Percentiles rank a stretch among this genome's conserved stretches.
These are phyloP conservation scores for Eupithecia vulgata DNA, from an alignment of 2,888 invertebrate genomes.

Conservation along the genomic window DNA sequence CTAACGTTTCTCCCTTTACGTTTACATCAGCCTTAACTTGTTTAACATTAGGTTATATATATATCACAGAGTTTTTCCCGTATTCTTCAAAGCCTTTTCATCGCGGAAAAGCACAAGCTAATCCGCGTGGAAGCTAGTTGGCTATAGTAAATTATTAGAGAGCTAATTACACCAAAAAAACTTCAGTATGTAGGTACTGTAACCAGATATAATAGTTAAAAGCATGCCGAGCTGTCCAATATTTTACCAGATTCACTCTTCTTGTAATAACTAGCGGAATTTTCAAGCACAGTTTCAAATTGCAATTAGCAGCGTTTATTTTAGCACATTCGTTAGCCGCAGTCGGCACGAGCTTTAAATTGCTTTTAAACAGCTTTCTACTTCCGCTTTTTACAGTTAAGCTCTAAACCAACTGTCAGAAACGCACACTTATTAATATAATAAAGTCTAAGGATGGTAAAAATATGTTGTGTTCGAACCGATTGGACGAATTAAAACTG, in stretches of 20 bases:
- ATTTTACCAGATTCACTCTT: conserved; percentile 13
- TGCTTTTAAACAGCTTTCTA: conserved; percentile 36
- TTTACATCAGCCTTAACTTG: too few relatives aligned
- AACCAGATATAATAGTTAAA: background rate
- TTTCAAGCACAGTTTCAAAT: conserved; percentile 26
- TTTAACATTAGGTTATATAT: too few relatives aligned
- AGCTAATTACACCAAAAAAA: background rate
- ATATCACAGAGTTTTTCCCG: background rate
- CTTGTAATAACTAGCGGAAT: conserved; percentile 21
- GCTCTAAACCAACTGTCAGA: conserved; percentile 21
- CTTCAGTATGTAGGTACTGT: background rate
- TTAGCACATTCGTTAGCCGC: conserved; percentile 33
- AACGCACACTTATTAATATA: background rate
- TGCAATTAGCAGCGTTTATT: conserved; percentile 39
- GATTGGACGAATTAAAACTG: background rate
- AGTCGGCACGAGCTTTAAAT: conserved; percentile 28
- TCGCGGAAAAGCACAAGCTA: too few relatives aligned
- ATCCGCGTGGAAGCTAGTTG: too few relatives aligned
- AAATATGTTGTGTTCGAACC: background rate
- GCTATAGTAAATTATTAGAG: background rate
- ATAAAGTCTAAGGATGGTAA: background rate
- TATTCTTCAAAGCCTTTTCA: background rate
- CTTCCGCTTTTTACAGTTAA: conserved; percentile 23
- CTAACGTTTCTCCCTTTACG: too few relatives aligned
- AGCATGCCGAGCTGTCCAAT: conserved; percentile 10